phyloP scores from a whole-genome alignment of 2,113 vertebrate species.

The Panthera tigris region DNA sequence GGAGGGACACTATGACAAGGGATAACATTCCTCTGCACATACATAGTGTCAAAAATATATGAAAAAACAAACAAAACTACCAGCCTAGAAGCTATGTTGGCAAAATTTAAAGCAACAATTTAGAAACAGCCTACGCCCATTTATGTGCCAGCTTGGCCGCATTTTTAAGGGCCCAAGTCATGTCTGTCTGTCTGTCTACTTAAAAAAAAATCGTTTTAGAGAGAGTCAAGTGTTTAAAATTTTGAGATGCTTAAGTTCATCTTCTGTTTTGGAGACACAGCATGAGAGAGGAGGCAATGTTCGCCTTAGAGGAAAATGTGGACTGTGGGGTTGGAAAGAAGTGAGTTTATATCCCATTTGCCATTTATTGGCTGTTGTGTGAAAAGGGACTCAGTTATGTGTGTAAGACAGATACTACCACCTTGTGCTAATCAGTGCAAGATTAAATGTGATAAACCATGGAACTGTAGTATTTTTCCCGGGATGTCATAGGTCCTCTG shows the following conservation, averaged over 20 bases:
- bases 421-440: not conserved
- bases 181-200: conserved; percentile 27
- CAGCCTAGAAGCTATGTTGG: not conserved
- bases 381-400: not conserved
- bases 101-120: conserved; percentile 40
- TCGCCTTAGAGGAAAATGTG: not conserved
- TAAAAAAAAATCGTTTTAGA: not conserved
- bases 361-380: not conserved
- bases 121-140: not conserved
- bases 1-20: not conserved
- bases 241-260: not conserved
- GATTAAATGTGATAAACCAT: not conserved
- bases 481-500: not conserved
- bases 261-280: not conserved
- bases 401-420: not conserved
- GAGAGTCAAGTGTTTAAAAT: not conserved
- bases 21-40: not conserved
- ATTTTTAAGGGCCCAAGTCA: conserved; percentile 54
- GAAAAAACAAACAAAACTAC: conserved; percentile 3
- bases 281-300: not conserved
- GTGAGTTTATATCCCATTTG: not conserved
- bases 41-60: not conserved
- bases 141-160: not conserved
- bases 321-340: not conserved
- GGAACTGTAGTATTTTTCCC: not conserved